Percentiles rank a stretch among this genome's conserved stretches.
Conservation (phyloP, 2,888 invertebrate species). For the Hydraecia micacea region DNA sequence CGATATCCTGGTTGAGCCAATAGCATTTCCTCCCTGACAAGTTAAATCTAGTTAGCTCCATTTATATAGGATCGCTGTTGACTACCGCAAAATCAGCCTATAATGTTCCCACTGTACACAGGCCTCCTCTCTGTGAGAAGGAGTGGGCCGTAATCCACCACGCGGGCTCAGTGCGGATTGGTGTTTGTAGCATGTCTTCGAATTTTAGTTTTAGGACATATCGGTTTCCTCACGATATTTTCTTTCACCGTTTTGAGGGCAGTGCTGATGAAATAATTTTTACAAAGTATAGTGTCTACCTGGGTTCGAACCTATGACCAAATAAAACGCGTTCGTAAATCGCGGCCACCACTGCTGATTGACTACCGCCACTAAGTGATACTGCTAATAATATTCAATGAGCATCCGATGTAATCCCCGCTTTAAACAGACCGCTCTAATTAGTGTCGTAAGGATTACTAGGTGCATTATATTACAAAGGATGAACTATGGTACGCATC, state of each 20-base stretch:
- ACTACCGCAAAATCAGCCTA: background rate
- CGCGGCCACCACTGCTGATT: background rate
- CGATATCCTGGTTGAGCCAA: slow-evolving; percentile 19
- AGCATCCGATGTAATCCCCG: slow-evolving; percentile 34
- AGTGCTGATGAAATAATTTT: background rate
- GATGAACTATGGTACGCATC: background rate
- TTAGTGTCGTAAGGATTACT: slow-evolving; percentile 18
- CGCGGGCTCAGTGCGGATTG: background rate
- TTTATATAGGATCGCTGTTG: background rate
- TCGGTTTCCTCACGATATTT: background rate
- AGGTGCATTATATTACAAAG: background rate
- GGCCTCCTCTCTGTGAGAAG: background rate
- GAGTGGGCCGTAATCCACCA: background rate
- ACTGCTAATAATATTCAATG: slow-evolving; percentile 42
- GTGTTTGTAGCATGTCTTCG: too few species aligned
- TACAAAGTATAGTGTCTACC: background rate
- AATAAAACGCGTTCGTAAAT: background rate
- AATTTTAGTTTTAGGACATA: background rate
- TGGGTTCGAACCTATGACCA: background rate
- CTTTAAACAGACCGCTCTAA: slow-evolving; percentile 29
- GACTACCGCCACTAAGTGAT: slow-evolving; percentile 29
- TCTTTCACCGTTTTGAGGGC: background rate
- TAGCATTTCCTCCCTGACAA: slow-evolving; percentile 20
- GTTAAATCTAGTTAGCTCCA: slow-evolving; percentile 4
- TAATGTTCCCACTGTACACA: background rate